Conservation (phyloP, 2,113 vertebrate species). For the Rafetus swinhoei region DNA sequence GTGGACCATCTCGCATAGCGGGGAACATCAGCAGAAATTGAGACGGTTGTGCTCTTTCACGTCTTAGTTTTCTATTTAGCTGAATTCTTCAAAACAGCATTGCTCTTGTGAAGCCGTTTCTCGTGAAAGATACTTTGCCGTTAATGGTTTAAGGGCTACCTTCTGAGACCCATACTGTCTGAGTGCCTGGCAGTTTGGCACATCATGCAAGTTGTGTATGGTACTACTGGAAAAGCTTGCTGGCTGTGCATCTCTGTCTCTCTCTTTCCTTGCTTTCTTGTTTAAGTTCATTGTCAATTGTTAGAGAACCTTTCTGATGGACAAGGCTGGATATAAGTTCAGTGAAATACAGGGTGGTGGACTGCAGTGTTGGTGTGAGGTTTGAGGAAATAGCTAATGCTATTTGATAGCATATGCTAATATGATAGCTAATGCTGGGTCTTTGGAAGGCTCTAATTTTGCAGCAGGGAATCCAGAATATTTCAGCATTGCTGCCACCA, state of each 20-base stretch:
- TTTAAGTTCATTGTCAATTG: neutral
- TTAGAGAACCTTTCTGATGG: neutral
- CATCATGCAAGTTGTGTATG: neutral
- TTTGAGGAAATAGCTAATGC: neutral
- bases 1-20: neutral
- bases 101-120: rapidly evolving
- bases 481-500: neutral
- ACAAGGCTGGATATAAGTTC: neutral
- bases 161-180: neutral
- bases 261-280: no score
- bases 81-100: neutral
- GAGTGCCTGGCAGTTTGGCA: neutral
- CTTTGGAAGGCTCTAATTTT: neutral
- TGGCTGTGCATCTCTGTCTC: rapidly evolving
- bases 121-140: neutral
- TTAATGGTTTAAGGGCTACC: neutral
- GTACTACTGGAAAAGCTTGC: neutral
- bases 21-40: neutral
- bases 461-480: neutral
- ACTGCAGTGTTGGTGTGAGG: neutral
- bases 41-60: neutral
- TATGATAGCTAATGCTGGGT: neutral
- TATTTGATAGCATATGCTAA: no score
- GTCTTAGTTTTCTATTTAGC: neutral
- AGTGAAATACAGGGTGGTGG: neutral